Base-by-base conservation (phyloP, 2,113 vertebrate species). In the Castor canadensis region DNA sequence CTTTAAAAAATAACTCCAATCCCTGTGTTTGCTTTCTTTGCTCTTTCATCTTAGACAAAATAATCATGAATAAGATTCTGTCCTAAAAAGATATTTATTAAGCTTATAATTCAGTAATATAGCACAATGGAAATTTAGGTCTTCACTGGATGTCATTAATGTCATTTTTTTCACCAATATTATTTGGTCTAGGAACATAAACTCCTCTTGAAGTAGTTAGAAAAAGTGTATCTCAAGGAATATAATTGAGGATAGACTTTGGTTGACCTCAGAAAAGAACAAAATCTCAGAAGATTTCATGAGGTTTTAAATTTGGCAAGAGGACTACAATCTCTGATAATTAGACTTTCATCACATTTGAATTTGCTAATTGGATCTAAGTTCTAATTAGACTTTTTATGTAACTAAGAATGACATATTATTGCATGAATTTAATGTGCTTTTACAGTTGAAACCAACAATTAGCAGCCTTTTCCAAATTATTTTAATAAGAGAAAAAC, bases 321-420 rank as follows among this genome's bases (percentile, higher is more conserved):
- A 98, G 28, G 60, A 76, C 28, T 94, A 84, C 47, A 85, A n/a
- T 97, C 95, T 96, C 75, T 66, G 22, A 96, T 98, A 98, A 98
- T 98, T 98, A 97, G 86, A 95, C 96, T 97, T 97, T 96, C 94
- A 94, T 77, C 84, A 95, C 83, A 96, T 98, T 98, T 97, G 87
- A 93, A 94, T 97, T 97, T 98, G 97, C 84, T 98, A 98, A 98
- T 98, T 98, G 72, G 80, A 97, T 98, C 95, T 91, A 97, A 97
- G 67, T 98, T 98, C 89, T 98, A 98, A 98, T 98, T 97, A 98
- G 91, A 96, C 97, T 97, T 96, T 97, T 97, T 97, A 93, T 98
- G 91, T 97, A 98, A 97, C 96, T 98, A 96, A 98, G 96, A 98
- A 97, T 98, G 96, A 97, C 96, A 97, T 95, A 92, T 92, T 30